Conservation (phyloP, 2,113 vertebrate species). For the Astatoreochromis straeleni region DNA sequence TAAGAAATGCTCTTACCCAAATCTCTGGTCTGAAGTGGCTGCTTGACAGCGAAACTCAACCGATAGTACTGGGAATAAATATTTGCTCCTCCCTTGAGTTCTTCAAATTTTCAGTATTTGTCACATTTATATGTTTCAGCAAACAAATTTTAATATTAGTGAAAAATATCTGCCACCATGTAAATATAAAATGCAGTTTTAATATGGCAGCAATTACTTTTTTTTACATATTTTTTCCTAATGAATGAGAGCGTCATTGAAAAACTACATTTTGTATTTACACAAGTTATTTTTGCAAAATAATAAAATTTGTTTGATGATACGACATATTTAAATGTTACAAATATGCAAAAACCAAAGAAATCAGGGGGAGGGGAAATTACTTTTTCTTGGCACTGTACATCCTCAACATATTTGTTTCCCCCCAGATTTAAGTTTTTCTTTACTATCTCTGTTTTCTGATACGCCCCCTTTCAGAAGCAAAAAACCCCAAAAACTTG, state of each 20-base stretch:
- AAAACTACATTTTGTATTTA: background rate
- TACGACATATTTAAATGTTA: background rate
- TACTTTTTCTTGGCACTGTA: too few species aligned
- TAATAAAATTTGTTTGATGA: background rate
- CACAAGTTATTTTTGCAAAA: background rate
- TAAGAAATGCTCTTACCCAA: conserved; percentile 59
- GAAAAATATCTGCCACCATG: background rate
- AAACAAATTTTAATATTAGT: background rate
- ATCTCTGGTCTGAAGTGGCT: conserved; percentile 17
- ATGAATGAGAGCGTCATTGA: background rate
- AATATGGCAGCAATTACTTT: background rate
- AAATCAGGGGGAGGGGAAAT: too few species aligned
- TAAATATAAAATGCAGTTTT: background rate
- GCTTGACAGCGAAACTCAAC: conserved; percentile 8
- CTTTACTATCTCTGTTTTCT: background rate
- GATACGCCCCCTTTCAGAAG: background rate
- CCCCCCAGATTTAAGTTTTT: background rate
- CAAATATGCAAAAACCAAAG: background rate
- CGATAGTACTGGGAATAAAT: background rate
- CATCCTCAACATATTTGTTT: too few species aligned
- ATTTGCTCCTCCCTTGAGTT: background rate
- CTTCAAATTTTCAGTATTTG: background rate
- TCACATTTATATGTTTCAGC: background rate
- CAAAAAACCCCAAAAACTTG: rapidly evolving
- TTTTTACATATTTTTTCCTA: background rate